A percentile compares a stretch with the other conserved stretches of the same genome.
These are phyloP conservation scores for Baccha elongata DNA, from an alignment of 2,888 invertebrate species.

Conservation along the genomic window DNA sequence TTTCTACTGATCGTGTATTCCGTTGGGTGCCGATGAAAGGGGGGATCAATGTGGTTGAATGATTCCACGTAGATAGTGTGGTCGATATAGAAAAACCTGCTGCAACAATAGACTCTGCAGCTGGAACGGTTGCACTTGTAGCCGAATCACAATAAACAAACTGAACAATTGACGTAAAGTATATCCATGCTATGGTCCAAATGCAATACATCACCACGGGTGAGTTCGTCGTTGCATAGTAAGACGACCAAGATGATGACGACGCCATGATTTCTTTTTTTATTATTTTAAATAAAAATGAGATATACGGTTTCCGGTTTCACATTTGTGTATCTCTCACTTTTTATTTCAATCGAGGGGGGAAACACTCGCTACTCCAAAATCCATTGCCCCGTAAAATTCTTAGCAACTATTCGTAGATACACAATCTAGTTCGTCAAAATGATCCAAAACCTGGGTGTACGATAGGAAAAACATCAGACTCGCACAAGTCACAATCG, in stretches of 20 bases:
- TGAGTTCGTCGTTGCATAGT: constrained; percentile 43
- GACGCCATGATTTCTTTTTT: constrained; percentile 57
- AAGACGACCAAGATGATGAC: constrained; percentile 50
- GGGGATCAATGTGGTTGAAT: constrained; percentile 44
- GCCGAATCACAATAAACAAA: constrained; percentile 66
- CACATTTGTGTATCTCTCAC: constrained; percentile 68
- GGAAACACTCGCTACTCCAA: constrained; percentile 51
- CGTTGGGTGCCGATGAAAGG: constrained; percentile 10
- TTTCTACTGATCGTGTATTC: constrained; percentile 38
- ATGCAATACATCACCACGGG: constrained; percentile 68
- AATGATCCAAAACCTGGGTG: constrained; percentile 53
- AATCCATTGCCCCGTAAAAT: constrained; percentile 60
- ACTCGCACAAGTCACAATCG: constrained; percentile 34
- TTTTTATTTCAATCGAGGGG: constrained; percentile 58
- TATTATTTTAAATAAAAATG: constrained; percentile 25
- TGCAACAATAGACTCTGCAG: constrained; percentile 53
- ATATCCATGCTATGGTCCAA: constrained; percentile 66
- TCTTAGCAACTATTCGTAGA: constrained; percentile 38
- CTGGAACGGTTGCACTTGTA: constrained; percentile 66
- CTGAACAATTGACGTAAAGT: constrained; percentile 56
- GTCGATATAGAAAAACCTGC: constrained; percentile 49
- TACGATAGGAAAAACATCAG: constrained; percentile 44
- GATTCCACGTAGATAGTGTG: constrained; percentile 36
- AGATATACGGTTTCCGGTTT: constrained; percentile 65
- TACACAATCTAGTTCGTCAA: constrained; percentile 57